phyloP scores from a whole-genome alignment of 2,797 vertebrate species.

The Rachycentron canadum region DNA sequence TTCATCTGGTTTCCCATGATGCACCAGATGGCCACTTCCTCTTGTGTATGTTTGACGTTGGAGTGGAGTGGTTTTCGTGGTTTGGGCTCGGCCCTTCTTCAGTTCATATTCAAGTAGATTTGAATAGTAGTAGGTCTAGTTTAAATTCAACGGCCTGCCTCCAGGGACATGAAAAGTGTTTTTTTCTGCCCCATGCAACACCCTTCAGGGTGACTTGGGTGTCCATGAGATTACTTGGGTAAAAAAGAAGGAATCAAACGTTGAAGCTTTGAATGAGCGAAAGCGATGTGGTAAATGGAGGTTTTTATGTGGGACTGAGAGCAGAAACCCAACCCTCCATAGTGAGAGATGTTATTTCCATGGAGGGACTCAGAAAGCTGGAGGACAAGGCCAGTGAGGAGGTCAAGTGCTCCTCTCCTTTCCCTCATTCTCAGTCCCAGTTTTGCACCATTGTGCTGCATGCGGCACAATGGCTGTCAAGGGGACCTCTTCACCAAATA shows the following conservation, averaged over 20 bases:
- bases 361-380: slow-evolving; percentile 27
- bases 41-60: not conserved
- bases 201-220: too few species aligned
- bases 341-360: slow-evolving; percentile 56
- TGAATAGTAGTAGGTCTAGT: not conserved
- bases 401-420: slow-evolving; percentile 64
- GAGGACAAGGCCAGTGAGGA: slow-evolving; percentile 42
- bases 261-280: too few species aligned
- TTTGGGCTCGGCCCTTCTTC: not conserved
- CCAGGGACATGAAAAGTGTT: too few species aligned
- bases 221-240: too few species aligned
- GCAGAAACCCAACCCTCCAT: not conserved
- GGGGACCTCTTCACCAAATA: slow-evolving; percentile 53
- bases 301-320: not conserved
- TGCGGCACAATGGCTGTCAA: slow-evolving; percentile 49
- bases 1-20: slow-evolving; percentile 35
- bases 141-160: too few species aligned
- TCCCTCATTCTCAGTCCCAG: not conserved
- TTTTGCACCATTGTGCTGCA: slow-evolving; percentile 38
- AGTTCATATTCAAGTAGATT: not conserved
- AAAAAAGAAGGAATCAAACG: too few species aligned
- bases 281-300: too few species aligned
- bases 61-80: too few species aligned
- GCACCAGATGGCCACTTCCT: not conserved
- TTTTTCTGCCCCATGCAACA: too few species aligned